phyloP scores from a whole-genome alignment of 2,888 invertebrate species.

The Drosophila tripunctata region DNA sequence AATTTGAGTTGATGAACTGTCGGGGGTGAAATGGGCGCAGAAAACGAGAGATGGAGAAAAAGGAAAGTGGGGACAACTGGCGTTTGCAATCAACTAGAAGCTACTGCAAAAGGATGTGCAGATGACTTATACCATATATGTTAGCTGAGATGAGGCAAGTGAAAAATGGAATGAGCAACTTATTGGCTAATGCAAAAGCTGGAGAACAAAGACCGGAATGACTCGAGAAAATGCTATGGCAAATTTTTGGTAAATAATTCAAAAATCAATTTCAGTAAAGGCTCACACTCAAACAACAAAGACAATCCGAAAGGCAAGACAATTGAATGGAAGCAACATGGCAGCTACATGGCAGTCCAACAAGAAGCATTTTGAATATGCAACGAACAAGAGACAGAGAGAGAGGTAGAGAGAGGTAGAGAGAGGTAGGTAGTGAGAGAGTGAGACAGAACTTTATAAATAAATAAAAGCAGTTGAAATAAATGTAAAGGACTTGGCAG shows the following conservation, averaged over 20 bases:
- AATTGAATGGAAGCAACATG: slow-evolving; percentile 66
- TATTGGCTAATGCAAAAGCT: slow-evolving; percentile 60
- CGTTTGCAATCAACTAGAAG: slow-evolving; percentile 67
- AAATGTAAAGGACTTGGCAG: slow-evolving; percentile 61
- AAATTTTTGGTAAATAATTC: slow-evolving; percentile 68
- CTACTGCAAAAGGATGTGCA: slow-evolving; percentile 42
- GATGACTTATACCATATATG: slow-evolving; percentile 67
- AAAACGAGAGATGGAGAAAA: slow-evolving; percentile 1
- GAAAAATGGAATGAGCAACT: slow-evolving; percentile 35
- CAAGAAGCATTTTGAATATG: slow-evolving; percentile 53
- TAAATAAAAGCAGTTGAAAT: slow-evolving; percentile 71
- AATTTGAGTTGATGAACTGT: slow-evolving; percentile 82
- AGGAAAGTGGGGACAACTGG: neutral
- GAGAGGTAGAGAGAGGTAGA: neutral
- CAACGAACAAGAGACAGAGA: slow-evolving; percentile 1
- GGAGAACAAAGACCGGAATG: slow-evolving; percentile 3
- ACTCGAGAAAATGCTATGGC: slow-evolving; percentile 21
- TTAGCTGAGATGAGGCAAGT: slow-evolving; percentile 22
- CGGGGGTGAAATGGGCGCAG: slow-evolving; percentile 13
- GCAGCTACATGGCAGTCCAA: slow-evolving; percentile 64
- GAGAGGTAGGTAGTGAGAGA: neutral
- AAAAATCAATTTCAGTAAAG: slow-evolving; percentile 69
- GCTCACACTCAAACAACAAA: slow-evolving; percentile 25
- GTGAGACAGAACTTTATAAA: slow-evolving; percentile 62
- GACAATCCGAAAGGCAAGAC: slow-evolving; percentile 25